Evolutionary conservation across 2,113 vertebrate genomes (phyloP), one percentile per base, ranked within the genome.

Genomic region (Urocitellus parryii): DNA sequence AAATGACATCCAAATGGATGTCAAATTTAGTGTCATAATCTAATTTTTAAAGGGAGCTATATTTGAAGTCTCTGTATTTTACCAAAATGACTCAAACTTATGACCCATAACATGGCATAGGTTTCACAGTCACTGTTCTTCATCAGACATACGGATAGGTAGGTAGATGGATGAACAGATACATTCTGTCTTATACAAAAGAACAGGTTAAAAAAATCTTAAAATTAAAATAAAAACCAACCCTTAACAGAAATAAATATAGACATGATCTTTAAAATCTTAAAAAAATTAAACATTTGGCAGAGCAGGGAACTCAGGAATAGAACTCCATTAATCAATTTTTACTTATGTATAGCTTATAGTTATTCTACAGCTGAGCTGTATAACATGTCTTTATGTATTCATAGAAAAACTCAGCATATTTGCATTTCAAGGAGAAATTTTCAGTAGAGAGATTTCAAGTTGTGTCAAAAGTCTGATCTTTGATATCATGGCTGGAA

Each of bases 1-100:
- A 93, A 94, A 95, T 81, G 25, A 73, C 78, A 17, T 95, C 87
- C 70, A 89, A 92, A 91, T 73, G 63, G 34, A 95, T 80, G 77
- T 85, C 67, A 89, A 87, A 89, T 63, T 85, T 56, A 90, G 51
- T 86, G n/a, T 89, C 14, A 24, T 81, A 87, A 74, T 81, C 78
- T 97, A 79, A 89, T 70, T 94, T 68, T 88, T 77, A 82, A 27
- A 70, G 73, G 34, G 37, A 58, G 25, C 83, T 74, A 94, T 88
- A 88, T 78, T 83, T 74, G 27, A 84, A 96, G 20, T 92, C 61
- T 77, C 42, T 1, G 27, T 81, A 90, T 88, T 94, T 94, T 80
- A 88, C 17, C 24, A 88, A 56, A 82, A 39, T 42, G 42, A 81
- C 13, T 88, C 29, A 93, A 92, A 95, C 78, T 87, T n/a, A 94